Evolutionary conservation across 2,888 invertebrate species (phyloP), one percentile per base, ranked within the genome.

Genomic region (Latheticus oryzae): DNA sequence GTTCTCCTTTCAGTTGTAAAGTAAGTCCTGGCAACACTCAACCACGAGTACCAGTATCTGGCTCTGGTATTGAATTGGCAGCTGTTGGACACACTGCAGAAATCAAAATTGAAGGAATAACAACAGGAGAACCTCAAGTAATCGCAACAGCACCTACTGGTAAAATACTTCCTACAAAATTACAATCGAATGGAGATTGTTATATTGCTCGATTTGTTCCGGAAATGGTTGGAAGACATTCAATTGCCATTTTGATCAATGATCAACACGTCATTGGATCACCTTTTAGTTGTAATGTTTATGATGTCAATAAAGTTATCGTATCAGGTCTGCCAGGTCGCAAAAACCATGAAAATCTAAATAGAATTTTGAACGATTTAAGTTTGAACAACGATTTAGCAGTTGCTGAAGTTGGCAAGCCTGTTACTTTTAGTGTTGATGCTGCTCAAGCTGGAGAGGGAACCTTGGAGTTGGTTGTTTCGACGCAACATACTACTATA

Each of bases 391-490:
- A 64, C 53, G 71, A 62, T 11, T 17, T 66, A 3, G 67, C 78
- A 73, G 21, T 83, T 75, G 62, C 84, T 72, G 87, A 89, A 76
- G 84, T 94, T 5, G 93, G 93, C 2, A 89, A 92, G 69, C 91
- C 94, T 0, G 90, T 94, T 0, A 95, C 94, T 0, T 95, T 95
- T 76, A 92, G 92, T 66, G 96, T 97, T 21, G 96, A 97, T 79
- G 95, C 96, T 1, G 93, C 94, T 0, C 92, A 94, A 70, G 96
- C 97, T 1, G 97, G 97, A 0, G 94, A 95, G 77, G 97, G 97
- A 1, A 95, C 94, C 0, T 80, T 95, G 2, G 95, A 95, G 72
- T 81, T 96, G 8, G 95, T 95, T 0, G 95, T 96, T 0, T 94
- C 94, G 37, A 95, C 95, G 0, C 87, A 88, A 64, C 91, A 92